Base-by-base conservation (phyloP, 2,888 invertebrate genomes). In the Leucophenga maculata region DNA sequence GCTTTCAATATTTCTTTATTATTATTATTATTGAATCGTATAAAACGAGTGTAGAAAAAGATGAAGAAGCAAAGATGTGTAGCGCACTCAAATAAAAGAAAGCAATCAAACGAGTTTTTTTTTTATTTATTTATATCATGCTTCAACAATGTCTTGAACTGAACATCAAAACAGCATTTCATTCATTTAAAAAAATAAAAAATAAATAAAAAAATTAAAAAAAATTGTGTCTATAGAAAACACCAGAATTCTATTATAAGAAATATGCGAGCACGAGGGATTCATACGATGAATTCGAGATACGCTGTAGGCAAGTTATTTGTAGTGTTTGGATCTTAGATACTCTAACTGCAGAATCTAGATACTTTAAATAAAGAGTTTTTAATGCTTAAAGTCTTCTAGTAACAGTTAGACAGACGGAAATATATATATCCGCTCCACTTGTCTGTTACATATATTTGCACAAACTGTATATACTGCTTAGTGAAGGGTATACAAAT, bases 31-130 rank as follows among this genome's bases (percentile, higher is more conserved):
- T 26, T 57, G 18, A 22, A n/a, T 57, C 22, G 13, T 14, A n/a
- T n/a, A 22, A 22, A 26, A 57, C 26, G 26, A 11, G n/a, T 18
- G 11, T 26, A 26, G 6, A 57, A n/a, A n/a, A 8, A 18, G 18
- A 57, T 13, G 18, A 26, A 57, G 14, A 26, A 26, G 20, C 20
- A 26, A 22, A 22, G n/a, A 2, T 57, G 26, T 8, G n/a, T n/a
- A n/a, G n/a, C 26, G 11, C 13, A 13, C 14, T n/a, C 22, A 57
- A 57, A 50, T 50, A 18, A 57, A 57, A 26, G 57, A 57, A 57
- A 57, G 57, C 57, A 26, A 57, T 26, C 57, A 57, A 57, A 57
- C 57, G 31, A 57, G 57, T 57, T 57, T 57, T 57, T 57, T 57
- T 26, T 57, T 22, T n/a, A n/a, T n/a, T 26, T 57, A 14, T 26